phyloP scores from a whole-genome alignment of 2,113 vertebrate genomes.

The Blennius ocellaris region DNA sequence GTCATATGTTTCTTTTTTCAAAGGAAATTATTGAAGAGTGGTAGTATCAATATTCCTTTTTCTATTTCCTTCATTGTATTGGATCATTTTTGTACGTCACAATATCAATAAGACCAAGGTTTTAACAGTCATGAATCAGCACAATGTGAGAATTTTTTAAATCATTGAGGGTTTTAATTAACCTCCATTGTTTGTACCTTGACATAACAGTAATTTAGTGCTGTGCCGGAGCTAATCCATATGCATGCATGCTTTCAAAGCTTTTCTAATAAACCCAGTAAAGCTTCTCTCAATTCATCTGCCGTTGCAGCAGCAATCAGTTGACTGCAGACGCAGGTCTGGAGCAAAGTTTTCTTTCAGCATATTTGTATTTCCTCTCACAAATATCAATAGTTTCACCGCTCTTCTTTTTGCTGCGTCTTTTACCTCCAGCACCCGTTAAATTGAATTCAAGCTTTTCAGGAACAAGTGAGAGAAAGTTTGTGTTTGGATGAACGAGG shows the following conservation, averaged over 20 bases:
- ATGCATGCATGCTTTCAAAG: constrained; percentile 38
- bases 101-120: too few relatives aligned
- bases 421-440: constrained; percentile 17
- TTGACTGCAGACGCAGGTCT: constrained; percentile 36
- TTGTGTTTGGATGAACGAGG: not conserved
- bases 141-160: not conserved
- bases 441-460: constrained; percentile 17
- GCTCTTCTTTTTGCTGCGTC: not conserved
- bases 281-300: constrained; percentile 34
- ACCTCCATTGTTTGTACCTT: not conserved
- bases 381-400: constrained; percentile 14
- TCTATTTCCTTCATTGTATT: too few relatives aligned
- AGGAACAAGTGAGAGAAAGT: not conserved
- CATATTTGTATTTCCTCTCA: constrained; percentile 38
- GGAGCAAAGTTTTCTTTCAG: constrained; percentile 48
- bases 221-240: constrained; percentile 25
- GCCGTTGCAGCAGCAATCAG: constrained; percentile 42
- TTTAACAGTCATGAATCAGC: not conserved
- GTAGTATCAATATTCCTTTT: too few relatives aligned
- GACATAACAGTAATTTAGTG: constrained; percentile 1
- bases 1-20: too few relatives aligned
- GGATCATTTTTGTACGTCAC: too few relatives aligned
- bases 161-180: constrained; percentile 2
- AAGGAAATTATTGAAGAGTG: too few relatives aligned
- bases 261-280: constrained; percentile 48